These are phyloP conservation scores for Gallinago paraguaiae DNA, from an alignment of 2,113 vertebrate genomes.

Conservation along the genomic window DNA sequence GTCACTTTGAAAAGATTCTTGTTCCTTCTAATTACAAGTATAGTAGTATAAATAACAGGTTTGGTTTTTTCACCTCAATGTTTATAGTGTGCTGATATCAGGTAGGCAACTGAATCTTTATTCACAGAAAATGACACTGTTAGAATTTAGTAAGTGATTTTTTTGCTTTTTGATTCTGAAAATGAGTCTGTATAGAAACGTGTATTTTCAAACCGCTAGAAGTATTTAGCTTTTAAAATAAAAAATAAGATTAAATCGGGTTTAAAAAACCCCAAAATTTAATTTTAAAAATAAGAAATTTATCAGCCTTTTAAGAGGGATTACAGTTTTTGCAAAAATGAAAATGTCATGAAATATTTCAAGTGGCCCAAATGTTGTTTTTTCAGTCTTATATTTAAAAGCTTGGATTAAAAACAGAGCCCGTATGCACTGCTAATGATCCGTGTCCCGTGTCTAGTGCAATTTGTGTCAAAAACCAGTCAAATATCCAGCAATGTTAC, in stretches of 20 bases:
- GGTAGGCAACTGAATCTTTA: background rate
- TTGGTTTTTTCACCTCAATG: background rate
- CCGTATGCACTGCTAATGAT: background rate
- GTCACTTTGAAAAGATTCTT: background rate
- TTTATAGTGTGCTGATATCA: background rate
- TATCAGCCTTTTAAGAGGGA: background rate
- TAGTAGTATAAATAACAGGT: background rate
- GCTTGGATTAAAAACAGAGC: background rate
- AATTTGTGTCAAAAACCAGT: conserved; percentile 27
- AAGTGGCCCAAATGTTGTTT: background rate
- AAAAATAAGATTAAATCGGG: background rate
- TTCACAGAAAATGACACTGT: background rate
- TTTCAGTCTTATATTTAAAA: background rate
- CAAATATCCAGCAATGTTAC: background rate
- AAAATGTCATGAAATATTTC: background rate
- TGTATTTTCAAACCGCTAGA: background rate
- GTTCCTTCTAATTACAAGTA: background rate
- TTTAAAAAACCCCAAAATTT: accelerated
- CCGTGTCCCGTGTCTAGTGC: background rate
- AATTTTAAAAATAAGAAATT: background rate
- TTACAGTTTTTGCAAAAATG: background rate
- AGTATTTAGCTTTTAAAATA: background rate
- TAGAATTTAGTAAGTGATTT: background rate
- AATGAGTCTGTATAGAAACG: accelerated
- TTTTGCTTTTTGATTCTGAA: background rate